Evolutionary conservation across 2,113 vertebrate genomes (phyloP), one percentile per base, ranked within the genome.

Genomic region (Paramormyrops kingsleyae): DNA sequence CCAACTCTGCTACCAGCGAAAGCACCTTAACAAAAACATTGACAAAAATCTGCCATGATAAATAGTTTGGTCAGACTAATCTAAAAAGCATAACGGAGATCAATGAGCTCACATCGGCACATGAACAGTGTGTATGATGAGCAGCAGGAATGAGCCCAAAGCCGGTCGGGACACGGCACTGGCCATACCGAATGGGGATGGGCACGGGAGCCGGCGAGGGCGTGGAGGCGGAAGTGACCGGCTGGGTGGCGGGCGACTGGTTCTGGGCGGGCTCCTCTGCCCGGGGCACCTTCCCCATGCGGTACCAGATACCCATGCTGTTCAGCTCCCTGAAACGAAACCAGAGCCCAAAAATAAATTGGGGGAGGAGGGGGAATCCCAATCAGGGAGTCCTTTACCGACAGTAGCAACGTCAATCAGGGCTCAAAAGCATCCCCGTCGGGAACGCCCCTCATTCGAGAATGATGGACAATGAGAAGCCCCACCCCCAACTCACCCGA

Each of bases 231-330:
- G 96, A 94, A 83, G 93, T 93, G 56, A 93, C 92, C 0, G 94
- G 95, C 0, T 93, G 97, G 87, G 97, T 97, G 89, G 93, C 94
- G 88, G 96, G 94, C 1, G 96, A 91, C 0, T 93, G 95, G 0
- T 96, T 96, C 85, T 96, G 96, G 0, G 95, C 93, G 0, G 97
- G 93, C 88, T 99, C 98, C 1, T 97, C 97, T 4, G 97, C 97
- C 83, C 97, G 96, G 0, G 97, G 98, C 1, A 99, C 99, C 86
- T 95, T 96, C 83, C 99, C 99, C 98, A 99, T 99, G 19, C 99
- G 96, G 35, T 99, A 99, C 99, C 99, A 99, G 92, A 99, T 99
- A 0, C 98, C 98, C 99, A 99, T 99, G 95, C 94, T 99, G 96
- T 99, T 99, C 93, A 99, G 88, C 91, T 99, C 99, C 92, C 99